These are phyloP conservation scores for Drosophila pseudotakahashii DNA, from an alignment of 2,888 invertebrate genomes.

Conservation along the genomic window DNA sequence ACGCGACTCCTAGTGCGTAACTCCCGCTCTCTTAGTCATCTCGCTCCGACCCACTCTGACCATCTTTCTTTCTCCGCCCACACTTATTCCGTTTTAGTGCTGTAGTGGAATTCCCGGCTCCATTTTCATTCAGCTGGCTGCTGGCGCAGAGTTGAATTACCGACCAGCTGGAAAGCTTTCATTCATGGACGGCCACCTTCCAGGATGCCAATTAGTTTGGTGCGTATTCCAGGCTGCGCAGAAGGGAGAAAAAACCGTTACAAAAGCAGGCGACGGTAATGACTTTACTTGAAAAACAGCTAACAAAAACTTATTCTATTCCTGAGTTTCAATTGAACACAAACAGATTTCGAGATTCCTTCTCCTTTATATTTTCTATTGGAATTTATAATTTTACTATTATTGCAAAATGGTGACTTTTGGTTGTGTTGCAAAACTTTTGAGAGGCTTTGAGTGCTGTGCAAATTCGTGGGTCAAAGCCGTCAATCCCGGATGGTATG, in stretches of 20 bases:
- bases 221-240: conserved; percentile 55
- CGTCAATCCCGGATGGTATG: conserved; percentile 62
- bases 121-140: conserved; percentile 35
- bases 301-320: not conserved
- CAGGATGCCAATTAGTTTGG: conserved; percentile 8
- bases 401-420: conserved; percentile 31
- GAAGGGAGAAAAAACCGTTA: conserved; percentile 9
- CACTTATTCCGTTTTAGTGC: conserved; percentile 8
- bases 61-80: conserved; percentile 5
- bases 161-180: conserved; percentile 47
- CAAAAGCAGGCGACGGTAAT: conserved; percentile 1
- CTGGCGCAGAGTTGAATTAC: conserved; percentile 23
- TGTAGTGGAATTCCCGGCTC: conserved; percentile 36
- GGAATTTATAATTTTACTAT: not conserved
- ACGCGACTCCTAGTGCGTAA: conserved; percentile 24
- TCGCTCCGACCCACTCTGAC: not conserved
- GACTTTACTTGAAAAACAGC: conserved; percentile 1
- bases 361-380: not conserved
- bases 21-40: conserved; percentile 6
- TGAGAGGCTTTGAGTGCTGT: conserved; percentile 19
- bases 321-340: not conserved
- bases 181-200: conserved; percentile 53
- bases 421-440: conserved; percentile 56
- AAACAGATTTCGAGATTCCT: not conserved
- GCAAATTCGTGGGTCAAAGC: conserved; percentile 44